phyloP scores from a whole-genome alignment of 2,113 vertebrate species.

The Dromiciops gliroides region DNA sequence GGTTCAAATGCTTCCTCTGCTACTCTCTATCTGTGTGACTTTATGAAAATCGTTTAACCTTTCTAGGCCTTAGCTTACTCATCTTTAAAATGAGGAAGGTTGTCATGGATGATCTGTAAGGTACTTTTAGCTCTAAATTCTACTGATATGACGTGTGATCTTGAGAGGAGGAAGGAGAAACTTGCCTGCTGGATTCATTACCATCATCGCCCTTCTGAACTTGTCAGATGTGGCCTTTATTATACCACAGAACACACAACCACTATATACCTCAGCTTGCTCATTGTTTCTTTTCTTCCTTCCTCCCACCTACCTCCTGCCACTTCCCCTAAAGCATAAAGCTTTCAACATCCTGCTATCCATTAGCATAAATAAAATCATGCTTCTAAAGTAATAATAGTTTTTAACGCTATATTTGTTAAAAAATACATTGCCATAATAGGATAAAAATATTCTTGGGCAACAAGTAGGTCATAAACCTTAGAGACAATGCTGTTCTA shows the following conservation, averaged over 20 bases:
- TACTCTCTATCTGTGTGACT: not conserved
- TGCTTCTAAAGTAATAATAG: constrained; percentile 76
- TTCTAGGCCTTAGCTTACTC: not conserved
- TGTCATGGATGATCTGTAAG: not conserved
- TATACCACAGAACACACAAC: constrained; percentile 58
- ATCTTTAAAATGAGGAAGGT: not conserved
- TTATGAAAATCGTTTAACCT: not conserved
- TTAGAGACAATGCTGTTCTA: constrained; percentile 50
- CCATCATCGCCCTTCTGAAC: constrained; percentile 42
- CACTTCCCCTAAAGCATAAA: constrained; percentile 69
- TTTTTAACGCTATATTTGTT: constrained; percentile 65
- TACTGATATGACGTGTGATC: not conserved
- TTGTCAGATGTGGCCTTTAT: constrained; percentile 62
- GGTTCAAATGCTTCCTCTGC: not conserved
- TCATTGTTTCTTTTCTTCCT: constrained; percentile 63
- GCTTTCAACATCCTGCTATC: constrained; percentile 74
- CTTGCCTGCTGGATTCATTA: not conserved
- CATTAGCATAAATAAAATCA: constrained; percentile 79
- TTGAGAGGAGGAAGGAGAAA: constrained; percentile 17
- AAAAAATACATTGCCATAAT: constrained; percentile 60
- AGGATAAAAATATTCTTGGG: constrained; percentile 70
- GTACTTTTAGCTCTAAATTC: not conserved
- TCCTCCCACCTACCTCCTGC: constrained; percentile 74
- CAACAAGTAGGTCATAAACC: constrained; percentile 60
- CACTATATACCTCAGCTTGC: constrained; percentile 51